phyloP scores from a whole-genome alignment of 2,888 invertebrate species.

The Melieria crassipennis region DNA sequence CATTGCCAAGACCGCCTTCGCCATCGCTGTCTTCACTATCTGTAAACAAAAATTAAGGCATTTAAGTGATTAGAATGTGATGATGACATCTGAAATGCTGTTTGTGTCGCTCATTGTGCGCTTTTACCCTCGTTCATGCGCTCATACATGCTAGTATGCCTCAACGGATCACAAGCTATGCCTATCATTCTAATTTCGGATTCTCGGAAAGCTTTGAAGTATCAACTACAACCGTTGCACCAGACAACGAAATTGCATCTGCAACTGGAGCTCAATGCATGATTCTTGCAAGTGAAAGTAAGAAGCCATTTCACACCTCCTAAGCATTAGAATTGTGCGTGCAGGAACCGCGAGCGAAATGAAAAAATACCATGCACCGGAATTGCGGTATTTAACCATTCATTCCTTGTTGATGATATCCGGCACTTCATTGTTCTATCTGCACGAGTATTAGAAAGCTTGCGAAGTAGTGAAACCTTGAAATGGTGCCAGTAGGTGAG shows the following conservation, averaged over 20 bases:
- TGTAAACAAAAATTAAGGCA: slow-evolving; percentile 58
- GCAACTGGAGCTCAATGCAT: no score
- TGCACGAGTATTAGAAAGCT: background rate
- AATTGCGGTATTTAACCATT: slow-evolving; percentile 15
- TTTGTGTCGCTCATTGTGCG: background rate
- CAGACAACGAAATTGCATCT: no score
- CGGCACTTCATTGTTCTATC: background rate
- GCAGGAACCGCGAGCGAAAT: no score
- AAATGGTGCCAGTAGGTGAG: slow-evolving; percentile 27
- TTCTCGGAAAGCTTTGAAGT: no score
- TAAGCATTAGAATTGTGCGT: no score
- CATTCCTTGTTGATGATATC: background rate
- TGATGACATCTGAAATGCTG: slow-evolving; percentile 2
- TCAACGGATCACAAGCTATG: slow-evolving; percentile 66
- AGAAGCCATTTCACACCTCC: no score
- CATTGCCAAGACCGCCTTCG: slow-evolving; percentile 93
- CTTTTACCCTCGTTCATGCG: slow-evolving; percentile 68
- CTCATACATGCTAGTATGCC: slow-evolving; percentile 75
- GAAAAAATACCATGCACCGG: slow-evolving; percentile 20
- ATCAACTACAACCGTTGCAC: no score
- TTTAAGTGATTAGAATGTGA: background rate
- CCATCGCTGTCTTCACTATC: slow-evolving; percentile 93
- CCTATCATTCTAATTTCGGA: slow-evolving; percentile 54
- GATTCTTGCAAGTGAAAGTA: no score
- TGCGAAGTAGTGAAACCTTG: slow-evolving; percentile 20